phyloP scores from a whole-genome alignment of 2,797 vertebrate genomes.

The Urocyon cinereoargenteus region DNA sequence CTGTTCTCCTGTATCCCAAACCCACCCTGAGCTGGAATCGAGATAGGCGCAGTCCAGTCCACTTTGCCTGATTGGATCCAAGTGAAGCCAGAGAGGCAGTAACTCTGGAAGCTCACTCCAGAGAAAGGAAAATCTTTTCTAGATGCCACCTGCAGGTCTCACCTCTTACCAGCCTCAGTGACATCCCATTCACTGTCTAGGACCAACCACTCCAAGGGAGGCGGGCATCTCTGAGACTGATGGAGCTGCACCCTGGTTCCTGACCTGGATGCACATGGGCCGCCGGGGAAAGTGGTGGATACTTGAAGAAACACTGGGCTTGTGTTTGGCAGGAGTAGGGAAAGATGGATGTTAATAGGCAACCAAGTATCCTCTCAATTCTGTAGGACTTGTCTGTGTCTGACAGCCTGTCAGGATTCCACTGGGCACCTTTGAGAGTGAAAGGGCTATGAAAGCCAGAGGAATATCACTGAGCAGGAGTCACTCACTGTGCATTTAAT shows the following conservation, averaged over 20 bases:
- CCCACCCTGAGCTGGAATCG: neutral
- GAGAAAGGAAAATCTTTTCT: neutral
- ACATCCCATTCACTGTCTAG: neutral
- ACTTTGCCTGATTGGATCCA: neutral
- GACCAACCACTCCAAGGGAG: neutral
- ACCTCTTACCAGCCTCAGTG: neutral
- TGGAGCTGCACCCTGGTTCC: neutral
- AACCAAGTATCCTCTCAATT: neutral
- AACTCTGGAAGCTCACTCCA: neutral
- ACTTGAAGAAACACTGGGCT: accelerated
- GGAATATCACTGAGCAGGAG: neutral
- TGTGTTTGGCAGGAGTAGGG: neutral
- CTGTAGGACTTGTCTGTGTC: neutral
- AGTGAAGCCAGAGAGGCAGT: neutral
- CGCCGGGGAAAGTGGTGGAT: accelerated
- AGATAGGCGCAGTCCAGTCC: accelerated
- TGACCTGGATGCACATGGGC: neutral
- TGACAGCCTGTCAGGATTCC: constrained; percentile 40
- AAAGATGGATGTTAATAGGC: neutral
- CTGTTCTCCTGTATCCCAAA: neutral
- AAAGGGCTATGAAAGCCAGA: neutral
- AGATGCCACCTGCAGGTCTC: no score
- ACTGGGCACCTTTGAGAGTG: neutral
- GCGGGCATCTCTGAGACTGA: neutral
- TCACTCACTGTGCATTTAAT: neutral